These are phyloP conservation scores for Anas platyrhynchos DNA, from an alignment of 2,113 vertebrate genomes.

Conservation along the genomic window DNA sequence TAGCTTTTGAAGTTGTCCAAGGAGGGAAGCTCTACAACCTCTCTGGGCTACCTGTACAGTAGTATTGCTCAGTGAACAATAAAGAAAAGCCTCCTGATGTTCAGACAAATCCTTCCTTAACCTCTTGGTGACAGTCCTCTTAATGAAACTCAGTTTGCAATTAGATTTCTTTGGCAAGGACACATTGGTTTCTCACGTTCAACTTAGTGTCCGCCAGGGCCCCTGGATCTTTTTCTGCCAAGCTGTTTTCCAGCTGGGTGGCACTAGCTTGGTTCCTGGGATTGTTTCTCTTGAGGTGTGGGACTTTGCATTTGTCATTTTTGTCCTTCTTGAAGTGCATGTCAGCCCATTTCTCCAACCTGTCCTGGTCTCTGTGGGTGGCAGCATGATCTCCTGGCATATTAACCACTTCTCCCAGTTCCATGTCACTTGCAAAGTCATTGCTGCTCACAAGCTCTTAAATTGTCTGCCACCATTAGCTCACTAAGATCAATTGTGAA, in stretches of 20 bases:
- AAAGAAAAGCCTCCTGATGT: no score
- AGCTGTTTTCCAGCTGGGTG: background rate
- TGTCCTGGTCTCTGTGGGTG: no score
- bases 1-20: no score
- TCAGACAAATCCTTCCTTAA: background rate
- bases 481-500: background rate
- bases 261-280: background rate
- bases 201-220: background rate
- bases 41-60: background rate
- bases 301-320: background rate
- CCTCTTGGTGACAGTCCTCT: background rate
- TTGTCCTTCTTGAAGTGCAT: background rate
- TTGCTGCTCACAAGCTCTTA: background rate
- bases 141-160: background rate
- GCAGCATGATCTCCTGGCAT: background rate
- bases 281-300: background rate
- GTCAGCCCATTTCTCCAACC: background rate
- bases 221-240: background rate
- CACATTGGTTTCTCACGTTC: background rate
- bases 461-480: background rate
- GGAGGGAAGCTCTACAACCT: background rate
- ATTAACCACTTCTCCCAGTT: background rate
- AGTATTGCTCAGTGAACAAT: background rate
- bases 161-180: background rate
- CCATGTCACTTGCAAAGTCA: rapidly evolving